Base-by-base conservation (phyloP, 2,888 invertebrate genomes). In the Troides aeacus region DNA sequence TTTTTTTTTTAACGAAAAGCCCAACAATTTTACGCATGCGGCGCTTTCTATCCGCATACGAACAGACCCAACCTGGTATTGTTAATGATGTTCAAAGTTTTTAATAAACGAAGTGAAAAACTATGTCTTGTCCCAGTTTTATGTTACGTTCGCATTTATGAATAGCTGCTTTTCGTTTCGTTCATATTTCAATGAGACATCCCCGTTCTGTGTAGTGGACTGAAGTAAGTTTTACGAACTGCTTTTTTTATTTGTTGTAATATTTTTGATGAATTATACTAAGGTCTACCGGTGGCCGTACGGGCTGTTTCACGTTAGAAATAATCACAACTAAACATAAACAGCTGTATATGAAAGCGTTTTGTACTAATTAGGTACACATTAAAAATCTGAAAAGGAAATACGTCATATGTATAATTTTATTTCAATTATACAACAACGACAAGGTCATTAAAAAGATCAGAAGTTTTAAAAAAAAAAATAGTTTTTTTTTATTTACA, bases 11-110 rank as follows among this genome's bases (percentile, higher is more conserved):
- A 53, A 64, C 66, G 6, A 60, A 36, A 79, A 79, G 1, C 46
- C 81, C 80, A 75, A 79, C 79, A 77, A 81, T 83, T 86, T 85
- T 81, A 82, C 77, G 79, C 77, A 78, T 79, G 77, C 78, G 71
- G 60, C 71, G 65, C 72, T 72, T 74, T 73, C 70, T 63, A 68
- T 56, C 71, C 65, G 64, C 68, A 63, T 64, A 57, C 67, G 64
- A 67, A 64, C 60, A 59, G 56, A 67, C 63, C 60, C 30, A 24
- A 67, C 70, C 70, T 60, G 70, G 63, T 46, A 70, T 70, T 70
- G 70, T 70, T 67, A 66, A 70, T 70, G 64, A 70, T 67, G 67
- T 67, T 67, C 70, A 70, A 70, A 70, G 70, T 70, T 67, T 69
- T 72, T 69, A 66, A 68, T 69, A 59, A 66, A 72, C 66, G 71